Conservation (phyloP, 2,888 invertebrate species). For the Acholoe squamosa region DNA sequence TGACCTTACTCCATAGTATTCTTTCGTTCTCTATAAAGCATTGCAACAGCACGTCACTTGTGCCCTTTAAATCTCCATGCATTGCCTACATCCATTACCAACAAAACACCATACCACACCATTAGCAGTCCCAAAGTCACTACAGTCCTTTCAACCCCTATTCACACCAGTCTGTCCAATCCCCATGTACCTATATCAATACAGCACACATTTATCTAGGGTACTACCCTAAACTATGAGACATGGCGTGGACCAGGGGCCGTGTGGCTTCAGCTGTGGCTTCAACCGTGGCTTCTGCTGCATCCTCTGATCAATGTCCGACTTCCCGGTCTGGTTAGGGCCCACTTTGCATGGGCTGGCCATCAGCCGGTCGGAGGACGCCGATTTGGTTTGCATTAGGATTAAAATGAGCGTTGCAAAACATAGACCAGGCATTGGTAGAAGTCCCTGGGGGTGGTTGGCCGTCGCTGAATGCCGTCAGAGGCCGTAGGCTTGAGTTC, state of each 20-base stretch:
- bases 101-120: not conserved
- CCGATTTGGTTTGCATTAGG: constrained; percentile 31
- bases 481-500: not conserved
- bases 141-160: not conserved
- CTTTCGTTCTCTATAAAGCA: too few species aligned
- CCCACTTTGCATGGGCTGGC: not conserved
- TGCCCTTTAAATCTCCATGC: too few species aligned
- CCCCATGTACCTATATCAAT: not conserved
- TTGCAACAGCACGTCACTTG: too few species aligned
- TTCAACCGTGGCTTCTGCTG: not conserved
- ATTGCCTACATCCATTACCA: too few species aligned
- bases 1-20: too few species aligned
- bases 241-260: not conserved
- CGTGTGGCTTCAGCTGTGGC: constrained; percentile 24
- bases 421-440: not conserved
- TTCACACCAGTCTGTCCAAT: not conserved
- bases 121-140: too few species aligned
- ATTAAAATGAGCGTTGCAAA: constrained; percentile 36
- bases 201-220: not conserved
- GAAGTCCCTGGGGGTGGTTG: not conserved
- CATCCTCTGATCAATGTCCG: not conserved
- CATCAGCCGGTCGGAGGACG: not conserved
- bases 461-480: not conserved
- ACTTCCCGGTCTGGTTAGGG: not conserved
- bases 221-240: not conserved